These are phyloP conservation scores for Lutjanus campechanus DNA, from an alignment of 2,797 vertebrate genomes.

Conservation along the genomic window DNA sequence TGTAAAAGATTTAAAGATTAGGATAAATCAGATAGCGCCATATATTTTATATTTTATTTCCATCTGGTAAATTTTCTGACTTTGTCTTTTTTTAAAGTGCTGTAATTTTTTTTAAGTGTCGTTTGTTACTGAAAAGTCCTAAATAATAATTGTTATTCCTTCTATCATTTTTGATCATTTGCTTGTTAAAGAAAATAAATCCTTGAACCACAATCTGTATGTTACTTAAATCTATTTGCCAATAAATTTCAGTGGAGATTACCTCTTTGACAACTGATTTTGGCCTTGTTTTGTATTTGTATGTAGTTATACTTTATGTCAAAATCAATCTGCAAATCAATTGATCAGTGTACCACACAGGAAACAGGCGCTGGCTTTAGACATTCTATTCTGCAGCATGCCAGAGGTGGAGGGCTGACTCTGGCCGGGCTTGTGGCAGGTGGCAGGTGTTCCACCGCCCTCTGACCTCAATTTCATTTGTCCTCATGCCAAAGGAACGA, in stretches of 20 bases:
- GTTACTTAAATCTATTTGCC: neutral
- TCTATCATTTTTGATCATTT: neutral
- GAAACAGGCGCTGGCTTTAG: constrained; percentile 28
- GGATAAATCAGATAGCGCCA: no score
- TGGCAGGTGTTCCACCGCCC: constrained; percentile 66
- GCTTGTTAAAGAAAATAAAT: neutral
- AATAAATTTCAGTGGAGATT: neutral
- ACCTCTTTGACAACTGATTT: neutral
- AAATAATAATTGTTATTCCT: neutral
- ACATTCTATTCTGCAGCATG: constrained; percentile 40
- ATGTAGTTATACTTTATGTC: constrained; percentile 7
- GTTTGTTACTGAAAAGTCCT: neutral
- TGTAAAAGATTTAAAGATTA: no score
- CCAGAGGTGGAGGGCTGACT: constrained; percentile 49
- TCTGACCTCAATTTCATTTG: constrained; percentile 72
- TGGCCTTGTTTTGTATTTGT: neutral
- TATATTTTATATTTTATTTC: no score
- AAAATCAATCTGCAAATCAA: constrained; percentile 31
- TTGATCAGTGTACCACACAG: constrained; percentile 24
- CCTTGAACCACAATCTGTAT: neutral
- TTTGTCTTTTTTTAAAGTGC: neutral
- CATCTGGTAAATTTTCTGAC: neutral
- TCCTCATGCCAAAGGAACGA: constrained; percentile 66
- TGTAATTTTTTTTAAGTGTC: neutral
- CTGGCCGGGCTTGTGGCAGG: constrained; percentile 42